Conservation (phyloP, 2,888 invertebrate species). For the Thalpophila matura region DNA sequence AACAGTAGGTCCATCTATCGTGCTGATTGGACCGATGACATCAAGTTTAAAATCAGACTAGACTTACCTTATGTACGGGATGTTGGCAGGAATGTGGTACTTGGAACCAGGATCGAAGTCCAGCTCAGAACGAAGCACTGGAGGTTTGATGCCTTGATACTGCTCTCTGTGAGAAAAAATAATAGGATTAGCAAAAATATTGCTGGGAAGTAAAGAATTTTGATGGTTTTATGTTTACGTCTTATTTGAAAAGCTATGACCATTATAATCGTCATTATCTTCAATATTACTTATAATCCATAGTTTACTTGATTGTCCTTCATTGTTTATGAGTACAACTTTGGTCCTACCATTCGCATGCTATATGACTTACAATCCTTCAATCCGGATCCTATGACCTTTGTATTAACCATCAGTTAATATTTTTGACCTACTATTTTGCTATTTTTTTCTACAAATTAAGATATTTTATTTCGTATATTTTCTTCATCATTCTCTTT, state of each 20-base stretch:
- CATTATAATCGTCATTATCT: too few species aligned
- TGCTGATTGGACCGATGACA: background rate
- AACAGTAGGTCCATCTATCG: background rate
- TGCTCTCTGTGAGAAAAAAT: slow-evolving; percentile 92
- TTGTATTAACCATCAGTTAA: too few species aligned
- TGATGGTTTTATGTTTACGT: too few species aligned
- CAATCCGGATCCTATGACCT: too few species aligned
- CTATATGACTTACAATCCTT: too few species aligned
- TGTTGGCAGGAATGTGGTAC: slow-evolving; percentile 97
- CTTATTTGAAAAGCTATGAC: too few species aligned
- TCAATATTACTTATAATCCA: too few species aligned
- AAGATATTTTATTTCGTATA: background rate
- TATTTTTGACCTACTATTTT: background rate
- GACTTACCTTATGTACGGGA: slow-evolving; percentile 96
- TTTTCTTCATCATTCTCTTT: too few species aligned
- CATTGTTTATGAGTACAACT: too few species aligned
- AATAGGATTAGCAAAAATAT: background rate
- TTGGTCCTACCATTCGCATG: too few species aligned
- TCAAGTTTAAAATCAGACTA: background rate
- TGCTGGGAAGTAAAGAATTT: too few species aligned
- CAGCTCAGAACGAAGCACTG: slow-evolving; percentile 95
- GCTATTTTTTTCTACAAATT: background rate
- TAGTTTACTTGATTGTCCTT: too few species aligned
- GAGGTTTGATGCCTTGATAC: slow-evolving; percentile 96
- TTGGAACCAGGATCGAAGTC: slow-evolving; percentile 98